phyloP scores from a whole-genome alignment of 23 tunicate genomes.

The Oikopleura dioica region DNA sequence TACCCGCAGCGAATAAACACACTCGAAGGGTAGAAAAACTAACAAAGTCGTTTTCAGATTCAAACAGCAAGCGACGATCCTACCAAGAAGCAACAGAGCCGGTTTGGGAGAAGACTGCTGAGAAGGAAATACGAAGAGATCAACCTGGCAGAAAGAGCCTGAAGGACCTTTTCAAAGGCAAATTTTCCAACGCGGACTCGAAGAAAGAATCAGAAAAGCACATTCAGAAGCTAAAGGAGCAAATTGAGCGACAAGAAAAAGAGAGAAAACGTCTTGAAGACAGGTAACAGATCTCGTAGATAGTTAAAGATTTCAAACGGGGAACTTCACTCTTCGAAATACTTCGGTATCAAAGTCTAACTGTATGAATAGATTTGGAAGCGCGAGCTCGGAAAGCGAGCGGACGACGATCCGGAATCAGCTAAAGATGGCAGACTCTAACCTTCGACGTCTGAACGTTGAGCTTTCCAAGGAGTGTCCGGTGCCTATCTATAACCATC shows the following conservation, averaged over 20 bases:
- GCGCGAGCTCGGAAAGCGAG: not conserved
- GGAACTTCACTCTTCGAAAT: too few relatives aligned
- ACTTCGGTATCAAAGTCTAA: too few relatives aligned
- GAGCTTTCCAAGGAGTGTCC: not conserved
- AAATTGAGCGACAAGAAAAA: not conserved
- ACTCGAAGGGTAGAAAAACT: too few relatives aligned
- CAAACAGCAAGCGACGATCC: not conserved
- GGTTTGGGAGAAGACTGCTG: not conserved
- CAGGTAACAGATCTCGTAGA: not conserved
- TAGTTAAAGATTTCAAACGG: too few relatives aligned
- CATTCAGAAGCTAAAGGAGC: not conserved
- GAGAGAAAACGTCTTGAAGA: not conserved
- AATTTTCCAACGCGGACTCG: not conserved
- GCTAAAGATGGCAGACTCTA: not conserved
- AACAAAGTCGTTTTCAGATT: too few relatives aligned
- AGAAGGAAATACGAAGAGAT: not conserved
- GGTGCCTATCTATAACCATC: too few relatives aligned
- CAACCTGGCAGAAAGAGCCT: not conserved
- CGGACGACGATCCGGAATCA: not conserved
- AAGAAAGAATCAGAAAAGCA: not conserved
- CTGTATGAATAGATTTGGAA: too few relatives aligned
- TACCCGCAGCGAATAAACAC: too few relatives aligned
- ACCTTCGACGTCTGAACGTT: not conserved
- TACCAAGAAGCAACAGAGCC: not conserved
- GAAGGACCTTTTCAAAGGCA: not conserved